Base-by-base conservation (phyloP, 2,113 vertebrate genomes). In the Lamprotornis superbus region DNA sequence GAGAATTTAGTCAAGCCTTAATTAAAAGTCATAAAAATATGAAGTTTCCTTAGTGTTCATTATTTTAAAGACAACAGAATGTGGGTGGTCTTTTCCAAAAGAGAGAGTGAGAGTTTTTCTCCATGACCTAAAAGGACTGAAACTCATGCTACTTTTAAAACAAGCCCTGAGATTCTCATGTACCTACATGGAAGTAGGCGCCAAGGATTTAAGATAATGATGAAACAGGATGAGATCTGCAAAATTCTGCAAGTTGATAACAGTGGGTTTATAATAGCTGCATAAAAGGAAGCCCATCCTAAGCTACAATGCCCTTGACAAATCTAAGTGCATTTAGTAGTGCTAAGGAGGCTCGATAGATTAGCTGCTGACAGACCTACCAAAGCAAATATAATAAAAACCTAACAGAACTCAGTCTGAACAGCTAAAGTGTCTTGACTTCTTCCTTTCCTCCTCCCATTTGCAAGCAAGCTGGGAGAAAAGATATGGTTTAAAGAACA, bases 301-400 rank as follows among this genome's bases (percentile, higher is more conserved):
- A 89, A 95, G 44, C 23, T 67, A 56, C 52, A 93, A 74, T 75
- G 73, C 27, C 95, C 89, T 93, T 84, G 86, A 55, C 39, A 81
- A 90, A 76, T 47, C 47, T 87, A 78, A 82, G 76, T 56, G 13
- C 10, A 35, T 75, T 89, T 60, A 75, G 52, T 78, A 78, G 64
- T 56, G 39, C 69, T 81, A 60, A 83, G 67, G 35, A 88, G 39
- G 22, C 52, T 95, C 0, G 0, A 89, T 68, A 2, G 17, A 92
- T 81, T 89, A 89, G 64, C 35, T 5, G 17, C 59, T 93, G 78
- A 67, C 87, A 88, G n/a, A 44, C 28, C 35, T 70, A 67, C 22
- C 68, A 93, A 83, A 81, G 40, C 27, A 90, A 94, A 86, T 75
- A 86, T 19, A 35, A 78, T 35, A 88, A 74, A 94, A 94, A 61